Conservation (phyloP, 1,140 invertebrate species). For the Caenorhabditis briggsae region DNA sequence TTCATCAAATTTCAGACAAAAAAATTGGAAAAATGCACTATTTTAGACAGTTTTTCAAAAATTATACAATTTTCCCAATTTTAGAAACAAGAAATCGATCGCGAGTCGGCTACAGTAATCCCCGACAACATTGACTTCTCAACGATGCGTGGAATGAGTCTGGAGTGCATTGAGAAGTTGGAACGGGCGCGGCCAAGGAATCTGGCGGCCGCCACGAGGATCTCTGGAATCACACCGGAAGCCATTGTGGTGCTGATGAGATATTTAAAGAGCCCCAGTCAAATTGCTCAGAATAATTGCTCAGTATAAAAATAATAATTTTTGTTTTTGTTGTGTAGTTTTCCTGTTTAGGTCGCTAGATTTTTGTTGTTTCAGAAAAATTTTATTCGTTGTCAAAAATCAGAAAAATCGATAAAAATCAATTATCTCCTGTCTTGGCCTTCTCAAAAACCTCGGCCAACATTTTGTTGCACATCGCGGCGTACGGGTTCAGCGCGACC, state of each 20-base stretch:
- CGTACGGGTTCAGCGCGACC: slow-evolving; percentile 82
- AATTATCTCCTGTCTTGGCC: not conserved
- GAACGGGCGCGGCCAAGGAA: slow-evolving; percentile 65
- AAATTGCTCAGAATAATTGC: not conserved
- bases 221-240: slow-evolving; percentile 72
- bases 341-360: not conserved
- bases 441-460: slow-evolving; percentile 82
- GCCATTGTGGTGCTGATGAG: slow-evolving; percentile 68
- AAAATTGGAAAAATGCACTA: too few species aligned
- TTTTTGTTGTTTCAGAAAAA: slow-evolving; percentile 23
- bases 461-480: slow-evolving; percentile 93
- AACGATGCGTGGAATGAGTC: slow-evolving; percentile 61
- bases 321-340: too few species aligned
- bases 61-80: slow-evolving; percentile 4
- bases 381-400: slow-evolving; percentile 26
- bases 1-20: too few species aligned
- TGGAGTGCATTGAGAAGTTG: slow-evolving; percentile 71
- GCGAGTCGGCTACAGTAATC: slow-evolving; percentile 66
- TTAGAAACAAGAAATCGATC: slow-evolving; percentile 70
- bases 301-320: not conserved
- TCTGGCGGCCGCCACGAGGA: slow-evolving; percentile 71
- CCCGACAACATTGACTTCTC: slow-evolving; percentile 69
- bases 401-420: not conserved
- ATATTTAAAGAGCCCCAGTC: slow-evolving; percentile 64
- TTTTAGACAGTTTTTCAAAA: too few species aligned